Conservation (phyloP, 2,888 invertebrate species). For the Macaria liturata region DNA sequence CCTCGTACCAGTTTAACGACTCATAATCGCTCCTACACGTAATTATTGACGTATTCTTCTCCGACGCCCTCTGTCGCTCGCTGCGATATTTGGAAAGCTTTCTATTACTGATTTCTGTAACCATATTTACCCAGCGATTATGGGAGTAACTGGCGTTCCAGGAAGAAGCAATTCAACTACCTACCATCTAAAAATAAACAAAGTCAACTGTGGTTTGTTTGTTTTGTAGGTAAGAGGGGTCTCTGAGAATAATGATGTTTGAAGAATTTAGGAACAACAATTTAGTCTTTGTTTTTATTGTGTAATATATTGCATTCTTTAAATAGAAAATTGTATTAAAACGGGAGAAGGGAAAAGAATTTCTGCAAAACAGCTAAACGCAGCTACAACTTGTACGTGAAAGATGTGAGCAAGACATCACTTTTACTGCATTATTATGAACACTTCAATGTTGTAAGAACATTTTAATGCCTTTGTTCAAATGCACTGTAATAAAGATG, state of each 20-base stretch:
- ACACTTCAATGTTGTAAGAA: slow-evolving; percentile 44
- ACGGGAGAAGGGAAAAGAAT: slow-evolving; percentile 22
- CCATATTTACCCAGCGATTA: slow-evolving; percentile 70
- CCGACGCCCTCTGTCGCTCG: slow-evolving; percentile 19
- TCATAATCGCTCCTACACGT: slow-evolving; percentile 8
- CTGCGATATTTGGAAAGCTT: slow-evolving; percentile 27
- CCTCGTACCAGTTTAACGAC: slow-evolving; percentile 8
- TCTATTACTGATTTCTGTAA: slow-evolving; percentile 40
- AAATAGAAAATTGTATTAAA: slow-evolving; percentile 45
- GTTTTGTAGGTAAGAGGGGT: slow-evolving; percentile 66
- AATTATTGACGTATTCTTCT: slow-evolving; percentile 15
- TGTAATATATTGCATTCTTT: slow-evolving; percentile 42
- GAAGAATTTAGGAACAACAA: slow-evolving; percentile 61
- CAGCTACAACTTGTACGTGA: no score
- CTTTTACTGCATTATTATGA: slow-evolving; percentile 43
- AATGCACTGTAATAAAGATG: slow-evolving; percentile 41
- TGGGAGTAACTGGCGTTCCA: slow-evolving; percentile 66
- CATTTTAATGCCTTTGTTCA: slow-evolving; percentile 30
- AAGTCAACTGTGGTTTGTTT: slow-evolving; percentile 71
- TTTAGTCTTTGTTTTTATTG: slow-evolving; percentile 44
- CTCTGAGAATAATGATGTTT: slow-evolving; percentile 68
- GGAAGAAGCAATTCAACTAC: slow-evolving; percentile 72
- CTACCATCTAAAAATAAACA: slow-evolving; percentile 75
- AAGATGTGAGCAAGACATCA: slow-evolving; percentile 33
- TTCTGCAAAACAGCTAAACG: no score